Base-by-base conservation (phyloP, 2,113 vertebrate genomes). In the Trinectes maculatus region DNA sequence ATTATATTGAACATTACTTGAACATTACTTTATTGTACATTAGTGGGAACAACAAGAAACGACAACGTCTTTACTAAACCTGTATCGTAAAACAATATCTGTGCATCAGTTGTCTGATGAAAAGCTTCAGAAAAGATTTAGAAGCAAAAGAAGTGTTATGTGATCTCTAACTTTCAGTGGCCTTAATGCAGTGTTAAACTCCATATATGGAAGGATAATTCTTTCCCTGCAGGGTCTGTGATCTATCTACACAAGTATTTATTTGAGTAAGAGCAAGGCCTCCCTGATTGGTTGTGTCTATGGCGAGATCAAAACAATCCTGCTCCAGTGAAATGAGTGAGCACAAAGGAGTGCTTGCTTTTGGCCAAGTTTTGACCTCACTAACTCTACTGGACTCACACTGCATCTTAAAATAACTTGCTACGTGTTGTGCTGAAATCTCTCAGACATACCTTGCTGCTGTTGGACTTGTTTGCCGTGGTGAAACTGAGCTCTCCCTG, bases 361-460 rank as follows among this genome's bases (percentile, higher is more conserved):
- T 76, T 72, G 74, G 71, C 74, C 72, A 71, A 16, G 70, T 78
- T 80, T 66, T 82, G 80, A 83, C 77, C 75, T 73, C 70, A 44
- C 57, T 19, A 71, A 49, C 60, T 78, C 59, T 65, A 37, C 28
- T 48, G 54, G 76, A 71, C 73, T 80, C 65, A 24, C 51, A 59
- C 53, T 55, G 74, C 47, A 24, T 68, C 73, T 55, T 60, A 67
- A 86, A 85, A 87, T 87, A 84, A 74, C 77, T 42, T 4, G 51
- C 60, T 62, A 19, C 62, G 42, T 74, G 73, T 72, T 59, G 66
- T 69, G 36, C 56, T 36, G 72, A 79, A 53, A 42, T 59, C 65
- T 78, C 58, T 68, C 71, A 64, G 60, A 75, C 77, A 74, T 79
- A 64, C 67, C 74, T 70, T 40, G 49, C 66, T 69, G 73, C 71